These are phyloP conservation scores for Saguinus midas DNA, from an alignment of 2,113 vertebrate species.

Conservation along the genomic window DNA sequence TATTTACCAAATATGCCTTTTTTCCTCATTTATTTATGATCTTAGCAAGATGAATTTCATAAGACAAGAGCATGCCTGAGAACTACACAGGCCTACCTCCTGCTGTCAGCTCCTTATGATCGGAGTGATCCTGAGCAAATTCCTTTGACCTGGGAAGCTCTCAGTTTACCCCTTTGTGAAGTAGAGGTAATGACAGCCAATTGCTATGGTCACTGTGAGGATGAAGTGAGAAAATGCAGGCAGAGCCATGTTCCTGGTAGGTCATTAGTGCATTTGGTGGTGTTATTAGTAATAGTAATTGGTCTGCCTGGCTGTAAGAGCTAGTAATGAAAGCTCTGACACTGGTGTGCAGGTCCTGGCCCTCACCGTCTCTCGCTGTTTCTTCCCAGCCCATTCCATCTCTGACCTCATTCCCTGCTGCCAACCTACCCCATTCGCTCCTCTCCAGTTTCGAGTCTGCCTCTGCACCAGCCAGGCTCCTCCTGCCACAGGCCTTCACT, in stretches of 20 bases:
- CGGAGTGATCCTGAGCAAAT: not conserved
- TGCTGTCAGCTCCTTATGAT: not conserved
- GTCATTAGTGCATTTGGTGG: too few relatives aligned
- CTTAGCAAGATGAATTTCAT: not conserved
- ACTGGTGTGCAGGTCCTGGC: too few relatives aligned
- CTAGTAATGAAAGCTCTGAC: not conserved
- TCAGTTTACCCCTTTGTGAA: not conserved
- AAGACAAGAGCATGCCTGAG: not conserved
- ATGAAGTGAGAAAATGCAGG: not conserved
- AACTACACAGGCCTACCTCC: not conserved
- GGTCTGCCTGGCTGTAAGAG: accelerated
- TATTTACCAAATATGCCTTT: not conserved
- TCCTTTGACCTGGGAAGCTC: not conserved
- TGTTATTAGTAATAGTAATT: accelerated
- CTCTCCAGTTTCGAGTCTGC: not conserved
- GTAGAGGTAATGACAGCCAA: not conserved
- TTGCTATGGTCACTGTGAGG: not conserved
- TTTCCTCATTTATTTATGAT: not conserved
- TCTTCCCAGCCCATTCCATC: not conserved
- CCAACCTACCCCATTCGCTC: not conserved
- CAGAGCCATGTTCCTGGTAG: not conserved
- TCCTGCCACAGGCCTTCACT: not conserved
- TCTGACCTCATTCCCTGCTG: not conserved
- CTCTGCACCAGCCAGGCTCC: not conserved
- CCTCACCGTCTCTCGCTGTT: not conserved